These are phyloP conservation scores for Alcis repandata DNA, from an alignment of 2,888 invertebrate genomes.

Conservation along the genomic window DNA sequence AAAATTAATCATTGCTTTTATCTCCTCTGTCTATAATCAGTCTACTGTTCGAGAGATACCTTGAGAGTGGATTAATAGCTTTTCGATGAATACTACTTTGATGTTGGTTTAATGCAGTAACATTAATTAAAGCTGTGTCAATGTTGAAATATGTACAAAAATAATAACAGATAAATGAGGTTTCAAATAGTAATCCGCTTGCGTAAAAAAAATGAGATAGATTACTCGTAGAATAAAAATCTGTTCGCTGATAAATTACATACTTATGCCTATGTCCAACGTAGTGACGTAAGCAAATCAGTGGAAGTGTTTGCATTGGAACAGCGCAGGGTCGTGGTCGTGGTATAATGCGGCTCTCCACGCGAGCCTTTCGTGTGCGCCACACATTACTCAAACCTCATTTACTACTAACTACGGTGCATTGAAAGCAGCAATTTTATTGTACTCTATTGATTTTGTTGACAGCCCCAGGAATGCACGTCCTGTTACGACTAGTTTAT, in stretches of 20 bases:
- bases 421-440: slow-evolving; percentile 83
- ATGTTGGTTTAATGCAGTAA: slow-evolving; percentile 8
- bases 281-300: neutral
- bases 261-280: no score
- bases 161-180: neutral
- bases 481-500: slow-evolving; percentile 70
- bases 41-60: slow-evolving; percentile 52
- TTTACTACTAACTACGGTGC: slow-evolving; percentile 82
- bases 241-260: no score
- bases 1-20: slow-evolving; percentile 75
- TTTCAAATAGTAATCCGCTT: neutral
- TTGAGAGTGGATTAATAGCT: slow-evolving; percentile 24
- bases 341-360: slow-evolving; percentile 71
- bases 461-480: slow-evolving; percentile 72
- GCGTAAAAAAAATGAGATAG: no score
- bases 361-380: slow-evolving; percentile 79
- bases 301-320: neutral
- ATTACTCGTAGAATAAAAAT: no score
- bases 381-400: slow-evolving; percentile 84
- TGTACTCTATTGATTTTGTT: slow-evolving; percentile 83
- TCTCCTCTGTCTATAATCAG: slow-evolving; percentile 70
- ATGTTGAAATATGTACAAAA: neutral
- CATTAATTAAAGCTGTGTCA: neutral
- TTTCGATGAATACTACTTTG: slow-evolving; percentile 8
- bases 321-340: slow-evolving; percentile 46